A percentile compares a stretch with the other conserved stretches of the same genome.
phyloP scores from a whole-genome alignment of 2,888 invertebrate species.

The Andrena trimmerana region DNA sequence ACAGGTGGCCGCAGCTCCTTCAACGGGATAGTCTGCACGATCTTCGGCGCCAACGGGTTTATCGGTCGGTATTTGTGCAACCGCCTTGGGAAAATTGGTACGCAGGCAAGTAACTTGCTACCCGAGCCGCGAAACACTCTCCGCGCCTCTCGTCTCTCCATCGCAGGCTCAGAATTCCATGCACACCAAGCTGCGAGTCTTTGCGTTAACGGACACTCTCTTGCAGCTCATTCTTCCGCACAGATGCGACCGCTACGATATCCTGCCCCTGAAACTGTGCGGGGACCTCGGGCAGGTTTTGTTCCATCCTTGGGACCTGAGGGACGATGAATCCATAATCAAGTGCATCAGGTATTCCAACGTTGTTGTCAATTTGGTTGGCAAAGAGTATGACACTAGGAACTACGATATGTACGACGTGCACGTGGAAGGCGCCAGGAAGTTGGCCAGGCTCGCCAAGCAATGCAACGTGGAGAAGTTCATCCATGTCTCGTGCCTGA shows the following conservation, averaged over 20 bases:
- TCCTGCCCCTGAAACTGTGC: constrained; percentile 91
- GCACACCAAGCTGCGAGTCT: no score
- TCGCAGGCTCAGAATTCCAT: neutral
- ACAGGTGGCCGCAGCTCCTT: constrained; percentile 98
- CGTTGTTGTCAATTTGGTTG: constrained; percentile 97
- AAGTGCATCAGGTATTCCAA: constrained; percentile 97
- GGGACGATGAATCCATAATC: constrained; percentile 94
- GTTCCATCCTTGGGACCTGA: constrained; percentile 93
- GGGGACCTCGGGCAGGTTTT: constrained; percentile 98
- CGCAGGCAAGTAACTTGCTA: constrained; percentile 86
- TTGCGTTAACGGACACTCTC: neutral
- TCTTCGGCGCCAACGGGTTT: constrained; percentile 97
- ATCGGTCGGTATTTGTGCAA: constrained; percentile 95
- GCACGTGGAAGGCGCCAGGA: constrained; percentile 93
- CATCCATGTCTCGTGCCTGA: constrained; percentile 96
- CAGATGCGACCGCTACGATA: constrained; percentile 93
- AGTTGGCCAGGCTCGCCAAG: constrained; percentile 91
- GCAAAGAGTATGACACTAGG: constrained; percentile 96
- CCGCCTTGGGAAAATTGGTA: constrained; percentile 94
- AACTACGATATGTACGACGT: constrained; percentile 95
- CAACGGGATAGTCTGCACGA: constrained; percentile 98
- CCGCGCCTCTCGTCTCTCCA: neutral
- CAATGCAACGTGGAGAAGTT: constrained; percentile 95
- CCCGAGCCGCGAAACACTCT: neutral
- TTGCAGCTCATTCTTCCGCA: constrained; percentile 96